Percentiles rank a stretch among this genome's conserved stretches.
Evolutionary conservation across 2,797 vertebrate genomes (phyloP).

Genomic region (Sarcophilus harrisii): DNA sequence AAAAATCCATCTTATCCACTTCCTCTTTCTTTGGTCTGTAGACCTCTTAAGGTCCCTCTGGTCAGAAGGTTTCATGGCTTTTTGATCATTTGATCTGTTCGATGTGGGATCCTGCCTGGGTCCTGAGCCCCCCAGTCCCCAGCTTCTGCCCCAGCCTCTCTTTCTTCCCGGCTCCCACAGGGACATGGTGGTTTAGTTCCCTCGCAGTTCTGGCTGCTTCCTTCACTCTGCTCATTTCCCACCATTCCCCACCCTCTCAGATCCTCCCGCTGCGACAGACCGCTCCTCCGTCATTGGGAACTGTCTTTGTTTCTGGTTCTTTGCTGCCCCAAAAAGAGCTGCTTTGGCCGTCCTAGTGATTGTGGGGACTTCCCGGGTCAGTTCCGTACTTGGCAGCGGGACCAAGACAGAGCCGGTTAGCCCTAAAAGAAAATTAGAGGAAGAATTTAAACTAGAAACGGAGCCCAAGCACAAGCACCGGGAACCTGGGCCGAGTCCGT

Average conservation of each 20-base stretch:
- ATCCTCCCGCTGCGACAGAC: background rate
- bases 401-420: background rate
- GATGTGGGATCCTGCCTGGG: background rate
- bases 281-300: background rate
- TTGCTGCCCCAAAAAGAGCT: background rate
- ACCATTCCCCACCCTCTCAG: background rate
- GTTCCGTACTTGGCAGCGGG: background rate
- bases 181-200: fast-evolving
- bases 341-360: background rate
- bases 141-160: background rate
- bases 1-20: no score
- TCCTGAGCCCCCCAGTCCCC: no score
- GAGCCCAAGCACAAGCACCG: background rate
- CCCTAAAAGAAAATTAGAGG: background rate
- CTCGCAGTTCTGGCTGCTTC: background rate
- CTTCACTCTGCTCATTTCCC: background rate
- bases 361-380: background rate
- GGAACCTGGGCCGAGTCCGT: background rate
- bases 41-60: background rate
- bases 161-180: no score
- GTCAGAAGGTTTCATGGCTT: background rate
- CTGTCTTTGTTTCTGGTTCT: background rate
- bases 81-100: background rate
- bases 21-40: background rate
- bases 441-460: background rate